Percentiles rank a stretch among this genome's conserved stretches.
Evolutionary conservation across 2,113 vertebrate genomes (phyloP).

Genomic region (Corapipo altera): DNA sequence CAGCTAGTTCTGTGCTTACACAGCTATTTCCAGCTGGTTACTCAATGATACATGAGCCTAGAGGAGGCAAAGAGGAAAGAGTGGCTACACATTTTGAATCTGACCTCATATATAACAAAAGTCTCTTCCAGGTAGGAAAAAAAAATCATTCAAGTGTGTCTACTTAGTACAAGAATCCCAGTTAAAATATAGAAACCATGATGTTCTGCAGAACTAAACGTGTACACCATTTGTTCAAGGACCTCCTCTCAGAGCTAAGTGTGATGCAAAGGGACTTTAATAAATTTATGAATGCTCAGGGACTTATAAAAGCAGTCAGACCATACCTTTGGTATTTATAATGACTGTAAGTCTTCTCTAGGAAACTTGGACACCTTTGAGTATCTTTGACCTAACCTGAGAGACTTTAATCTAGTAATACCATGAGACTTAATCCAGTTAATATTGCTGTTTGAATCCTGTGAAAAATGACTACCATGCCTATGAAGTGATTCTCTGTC

Average conservation of each 20-base stretch:
- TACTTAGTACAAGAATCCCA: background rate
- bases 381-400: background rate
- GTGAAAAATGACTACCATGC: background rate
- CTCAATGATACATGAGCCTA: background rate
- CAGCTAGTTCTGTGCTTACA: background rate
- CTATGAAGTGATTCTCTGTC: background rate
- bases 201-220: background rate
- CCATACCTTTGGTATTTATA: background rate
- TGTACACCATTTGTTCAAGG: background rate
- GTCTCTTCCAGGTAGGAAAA: background rate
- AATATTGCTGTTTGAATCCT: background rate
- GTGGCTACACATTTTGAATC: background rate
- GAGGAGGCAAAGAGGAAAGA: background rate
- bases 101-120: background rate
- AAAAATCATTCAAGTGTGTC: background rate
- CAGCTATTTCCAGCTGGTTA: constrained; percentile 23
- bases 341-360: background rate
- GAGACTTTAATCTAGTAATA: background rate
- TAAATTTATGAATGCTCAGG: background rate
- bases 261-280: background rate
- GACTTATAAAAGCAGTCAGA: background rate
- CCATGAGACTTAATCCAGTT: background rate
- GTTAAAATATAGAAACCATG: background rate
- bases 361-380: background rate
- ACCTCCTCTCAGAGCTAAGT: background rate